These are phyloP conservation scores for Diaprepes abbreviatus DNA, from an alignment of 2,888 invertebrate species.

Conservation along the genomic window DNA sequence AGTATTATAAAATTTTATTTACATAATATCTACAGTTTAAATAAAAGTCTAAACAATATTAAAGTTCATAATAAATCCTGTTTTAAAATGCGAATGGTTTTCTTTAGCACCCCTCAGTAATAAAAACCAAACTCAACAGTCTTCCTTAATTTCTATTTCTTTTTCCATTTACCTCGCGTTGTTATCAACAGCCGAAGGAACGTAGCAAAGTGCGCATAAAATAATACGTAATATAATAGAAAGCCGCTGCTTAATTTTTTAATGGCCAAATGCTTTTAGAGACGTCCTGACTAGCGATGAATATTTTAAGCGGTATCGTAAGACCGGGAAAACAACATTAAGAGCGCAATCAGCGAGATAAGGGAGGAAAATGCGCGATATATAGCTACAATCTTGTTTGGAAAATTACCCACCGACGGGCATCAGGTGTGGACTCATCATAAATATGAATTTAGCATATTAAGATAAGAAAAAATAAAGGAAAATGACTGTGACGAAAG, in stretches of 20 bases:
- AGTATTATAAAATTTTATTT: no score
- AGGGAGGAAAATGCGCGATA: conserved; percentile 60
- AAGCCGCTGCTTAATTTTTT: conserved; percentile 71
- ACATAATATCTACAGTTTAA: no score
- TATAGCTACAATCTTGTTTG: conserved; percentile 61
- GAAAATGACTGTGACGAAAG: conserved; percentile 23
- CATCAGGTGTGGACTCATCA: conserved; percentile 47
- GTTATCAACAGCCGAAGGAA: conserved; percentile 26
- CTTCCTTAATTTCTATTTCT: conserved; percentile 61
- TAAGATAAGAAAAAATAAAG: conserved; percentile 42
- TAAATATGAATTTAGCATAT: conserved; percentile 42
- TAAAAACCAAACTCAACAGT: conserved; percentile 41
- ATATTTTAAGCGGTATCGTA: conserved; percentile 62
- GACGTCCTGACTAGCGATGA: conserved; percentile 67
- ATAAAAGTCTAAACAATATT: not conserved
- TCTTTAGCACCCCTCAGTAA: conserved; percentile 29
- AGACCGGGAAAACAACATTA: conserved; percentile 59
- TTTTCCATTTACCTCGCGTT: conserved; percentile 61
- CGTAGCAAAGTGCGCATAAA: conserved; percentile 63
- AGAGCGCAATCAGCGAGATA: conserved; percentile 58
- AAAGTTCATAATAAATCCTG: conserved; percentile 10
- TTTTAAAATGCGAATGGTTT: conserved; percentile 19
- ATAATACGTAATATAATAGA: conserved; percentile 67
- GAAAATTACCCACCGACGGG: conserved; percentile 50
- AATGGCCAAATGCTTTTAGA: conserved; percentile 78